These are phyloP conservation scores for Pseudopipra pipra DNA, from an alignment of 2,113 vertebrate species.

Conservation along the genomic window DNA sequence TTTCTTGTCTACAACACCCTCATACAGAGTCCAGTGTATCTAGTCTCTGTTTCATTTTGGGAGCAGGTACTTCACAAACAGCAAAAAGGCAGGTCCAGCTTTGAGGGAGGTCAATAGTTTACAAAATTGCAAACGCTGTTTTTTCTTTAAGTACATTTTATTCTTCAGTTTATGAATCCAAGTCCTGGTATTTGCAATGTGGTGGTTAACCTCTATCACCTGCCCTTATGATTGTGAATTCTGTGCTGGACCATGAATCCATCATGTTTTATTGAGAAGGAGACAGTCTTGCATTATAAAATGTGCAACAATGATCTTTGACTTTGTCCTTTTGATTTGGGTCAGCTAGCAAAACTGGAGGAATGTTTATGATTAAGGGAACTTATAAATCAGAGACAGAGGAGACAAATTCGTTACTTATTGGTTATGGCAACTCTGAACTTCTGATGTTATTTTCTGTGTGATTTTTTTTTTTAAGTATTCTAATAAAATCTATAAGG, in stretches of 20 bases:
- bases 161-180: slow-evolving; percentile 24
- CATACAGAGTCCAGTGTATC: neutral
- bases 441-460: neutral
- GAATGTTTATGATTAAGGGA: slow-evolving; percentile 60
- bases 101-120: slow-evolving; percentile 13
- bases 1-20: neutral
- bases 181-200: slow-evolving; percentile 39
- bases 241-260: slow-evolving; percentile 45
- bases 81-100: neutral
- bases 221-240: slow-evolving; percentile 42
- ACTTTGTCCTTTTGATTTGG: slow-evolving; percentile 63
- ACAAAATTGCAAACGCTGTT: neutral
- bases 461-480: neutral
- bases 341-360: slow-evolving; percentile 51
- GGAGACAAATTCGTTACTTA: slow-evolving; percentile 9
- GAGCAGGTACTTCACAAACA: neutral
- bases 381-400: slow-evolving; percentile 58
- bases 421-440: neutral
- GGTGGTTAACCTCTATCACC: slow-evolving; percentile 56
- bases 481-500: neutral
- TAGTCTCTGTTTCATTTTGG: neutral
- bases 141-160: slow-evolving; percentile 28
- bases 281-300: slow-evolving; percentile 60
- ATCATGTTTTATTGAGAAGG: slow-evolving; percentile 62
- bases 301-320: slow-evolving; percentile 51